Conservation (phyloP, 2,113 vertebrate genomes). For the Podocnemis expansa region DNA sequence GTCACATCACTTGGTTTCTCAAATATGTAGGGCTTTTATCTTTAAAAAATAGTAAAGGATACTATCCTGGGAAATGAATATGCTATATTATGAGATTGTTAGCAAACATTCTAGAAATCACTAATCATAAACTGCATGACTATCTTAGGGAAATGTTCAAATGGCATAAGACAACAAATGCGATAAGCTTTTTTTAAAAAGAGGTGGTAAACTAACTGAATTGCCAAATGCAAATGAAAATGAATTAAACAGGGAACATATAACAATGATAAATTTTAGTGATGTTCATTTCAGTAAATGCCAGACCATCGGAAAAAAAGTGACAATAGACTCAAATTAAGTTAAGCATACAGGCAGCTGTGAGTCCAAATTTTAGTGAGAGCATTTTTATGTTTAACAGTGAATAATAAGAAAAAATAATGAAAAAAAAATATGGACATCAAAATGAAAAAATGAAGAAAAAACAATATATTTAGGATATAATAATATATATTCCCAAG, state of each 20-base stretch:
- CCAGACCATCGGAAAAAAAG: neutral
- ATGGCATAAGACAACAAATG: neutral
- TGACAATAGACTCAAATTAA: neutral
- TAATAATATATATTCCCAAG: neutral
- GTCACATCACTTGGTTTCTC: too few relatives aligned
- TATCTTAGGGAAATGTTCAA: neutral
- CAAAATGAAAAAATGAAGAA: neutral
- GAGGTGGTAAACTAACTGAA: neutral
- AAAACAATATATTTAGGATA: fast-evolving
- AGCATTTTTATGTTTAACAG: neutral
- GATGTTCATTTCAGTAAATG: neutral
- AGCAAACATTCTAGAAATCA: neutral
- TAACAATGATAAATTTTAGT: neutral
- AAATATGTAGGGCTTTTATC: neutral
- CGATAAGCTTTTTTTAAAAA: neutral
- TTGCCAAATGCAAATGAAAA: neutral
- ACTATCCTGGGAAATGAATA: neutral
- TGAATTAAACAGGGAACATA: neutral
- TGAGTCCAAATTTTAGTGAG: neutral
- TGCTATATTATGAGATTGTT: neutral
- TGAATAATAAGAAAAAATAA: neutral
- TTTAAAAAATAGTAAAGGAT: neutral
- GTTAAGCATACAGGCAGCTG: neutral
- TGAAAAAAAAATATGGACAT: neutral
- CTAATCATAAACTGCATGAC: neutral